Evolutionary conservation across 1,140 invertebrate genomes (phyloP).

Genomic region (Nebria ingens): DNA sequence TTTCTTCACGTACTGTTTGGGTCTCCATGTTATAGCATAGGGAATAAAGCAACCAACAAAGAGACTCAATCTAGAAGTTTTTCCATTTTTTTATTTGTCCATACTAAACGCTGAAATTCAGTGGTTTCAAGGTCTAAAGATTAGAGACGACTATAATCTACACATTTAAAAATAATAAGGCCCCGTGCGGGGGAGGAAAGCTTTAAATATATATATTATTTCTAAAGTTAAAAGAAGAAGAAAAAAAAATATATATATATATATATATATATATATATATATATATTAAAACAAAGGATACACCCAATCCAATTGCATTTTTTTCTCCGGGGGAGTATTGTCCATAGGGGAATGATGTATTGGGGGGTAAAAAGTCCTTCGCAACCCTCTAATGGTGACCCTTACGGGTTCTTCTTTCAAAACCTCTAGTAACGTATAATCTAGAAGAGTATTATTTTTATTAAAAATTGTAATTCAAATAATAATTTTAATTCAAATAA

Average conservation of each 20-base stretch:
- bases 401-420: conserved; percentile 71
- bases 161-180: too few species aligned
- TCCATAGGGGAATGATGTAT: conserved; percentile 69
- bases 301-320: conserved; percentile 85
- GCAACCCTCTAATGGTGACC: conserved; percentile 72
- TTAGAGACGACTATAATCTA: too few species aligned
- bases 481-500: background rate
- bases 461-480: conserved; percentile 1
- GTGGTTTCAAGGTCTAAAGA: too few species aligned
- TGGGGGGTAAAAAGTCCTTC: conserved; percentile 79
- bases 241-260: background rate
- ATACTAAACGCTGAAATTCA: too few species aligned
- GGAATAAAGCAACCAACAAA: too few species aligned
- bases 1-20: too few species aligned
- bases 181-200: too few species aligned
- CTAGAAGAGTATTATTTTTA: conserved; percentile 32
- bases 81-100: too few species aligned
- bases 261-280: conserved; percentile 1
- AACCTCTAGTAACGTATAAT: conserved; percentile 73
- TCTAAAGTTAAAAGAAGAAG: too few species aligned
- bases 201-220: too few species aligned
- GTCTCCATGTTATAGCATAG: too few species aligned
- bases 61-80: too few species aligned
- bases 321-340: conserved; percentile 75
- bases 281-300: conserved; percentile 46